These are phyloP conservation scores for Spialia ferax DNA, from an alignment of 2,888 invertebrate genomes.

Conservation along the genomic window DNA sequence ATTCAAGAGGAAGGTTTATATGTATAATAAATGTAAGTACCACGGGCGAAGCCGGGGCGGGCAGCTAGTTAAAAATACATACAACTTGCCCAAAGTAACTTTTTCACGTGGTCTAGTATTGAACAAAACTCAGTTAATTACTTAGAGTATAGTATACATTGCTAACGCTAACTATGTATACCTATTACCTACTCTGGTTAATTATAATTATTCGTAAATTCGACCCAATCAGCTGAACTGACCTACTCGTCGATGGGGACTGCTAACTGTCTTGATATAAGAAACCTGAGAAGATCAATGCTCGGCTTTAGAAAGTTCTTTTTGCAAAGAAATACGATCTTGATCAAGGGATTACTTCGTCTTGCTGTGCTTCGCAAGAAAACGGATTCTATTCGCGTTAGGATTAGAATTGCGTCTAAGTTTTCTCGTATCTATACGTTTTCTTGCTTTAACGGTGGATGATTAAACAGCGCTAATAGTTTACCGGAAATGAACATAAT, in stretches of 20 bases:
- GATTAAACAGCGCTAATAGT: slow-evolving; percentile 15
- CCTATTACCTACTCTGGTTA: too few relatives aligned
- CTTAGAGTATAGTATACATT: too few relatives aligned
- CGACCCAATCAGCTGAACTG: too few relatives aligned
- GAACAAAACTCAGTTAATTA: too few relatives aligned
- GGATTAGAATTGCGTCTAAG: slow-evolving; percentile 28
- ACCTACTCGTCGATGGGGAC: neutral
- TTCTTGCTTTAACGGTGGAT: slow-evolving; percentile 30
- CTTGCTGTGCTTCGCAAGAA: slow-evolving; percentile 29
- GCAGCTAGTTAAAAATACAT: too few relatives aligned
- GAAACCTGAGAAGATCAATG: slow-evolving; percentile 7
- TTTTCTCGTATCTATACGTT: slow-evolving; percentile 34
- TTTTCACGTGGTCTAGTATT: too few relatives aligned
- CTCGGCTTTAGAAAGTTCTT: slow-evolving; percentile 12
- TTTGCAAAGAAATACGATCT: slow-evolving; percentile 8
- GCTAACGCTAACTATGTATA: too few relatives aligned
- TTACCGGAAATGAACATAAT: too few relatives aligned
- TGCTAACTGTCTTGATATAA: slow-evolving; percentile 1
- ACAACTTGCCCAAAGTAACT: too few relatives aligned
- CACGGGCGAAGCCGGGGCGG: too few relatives aligned
- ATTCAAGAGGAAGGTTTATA: too few relatives aligned
- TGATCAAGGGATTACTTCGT: slow-evolving; percentile 33
- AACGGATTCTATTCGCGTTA: slow-evolving; percentile 15
- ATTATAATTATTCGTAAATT: neutral
- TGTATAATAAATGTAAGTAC: too few relatives aligned